Conservation (phyloP, 2,113 vertebrate genomes). For the Paralichthys olivaceus region DNA sequence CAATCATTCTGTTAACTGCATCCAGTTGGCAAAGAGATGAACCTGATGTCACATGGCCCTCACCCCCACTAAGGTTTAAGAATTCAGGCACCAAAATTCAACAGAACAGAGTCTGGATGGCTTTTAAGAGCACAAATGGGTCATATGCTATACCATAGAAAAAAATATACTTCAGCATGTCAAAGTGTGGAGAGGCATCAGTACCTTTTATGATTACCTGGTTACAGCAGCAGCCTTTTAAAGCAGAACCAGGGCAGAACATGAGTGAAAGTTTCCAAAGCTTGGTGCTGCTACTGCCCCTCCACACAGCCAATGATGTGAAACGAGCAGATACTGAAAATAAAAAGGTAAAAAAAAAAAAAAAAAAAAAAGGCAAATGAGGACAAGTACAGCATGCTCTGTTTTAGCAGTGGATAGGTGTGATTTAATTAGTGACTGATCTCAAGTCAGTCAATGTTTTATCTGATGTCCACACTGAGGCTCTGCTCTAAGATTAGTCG, state of each 20-base stretch:
- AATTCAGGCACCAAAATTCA: constrained; percentile 16
- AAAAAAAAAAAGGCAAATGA: constrained; percentile 42
- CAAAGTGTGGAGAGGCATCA: constrained; percentile 17
- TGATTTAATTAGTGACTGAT: constrained; percentile 11
- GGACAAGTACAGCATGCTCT: constrained; percentile 43
- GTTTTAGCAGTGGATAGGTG: constrained; percentile 19
- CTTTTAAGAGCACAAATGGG: constrained; percentile 13
- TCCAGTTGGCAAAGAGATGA: neutral
- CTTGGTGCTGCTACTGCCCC: constrained; percentile 5
- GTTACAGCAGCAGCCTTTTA: constrained; percentile 30
- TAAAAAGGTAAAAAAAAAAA: too few species aligned
- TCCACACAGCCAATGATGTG: constrained; percentile 1
- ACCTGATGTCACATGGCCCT: constrained; percentile 1
- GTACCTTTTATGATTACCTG: neutral
- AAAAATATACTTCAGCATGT: constrained; percentile 5
- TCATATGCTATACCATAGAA: neutral
- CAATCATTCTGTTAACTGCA: constrained; percentile 7
- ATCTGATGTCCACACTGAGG: neutral
- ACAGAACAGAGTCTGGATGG: constrained; percentile 14
- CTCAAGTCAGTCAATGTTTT: constrained; percentile 15
- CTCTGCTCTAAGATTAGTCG: neutral
- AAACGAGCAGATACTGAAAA: constrained; percentile 36
- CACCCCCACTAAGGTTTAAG: constrained; percentile 8
- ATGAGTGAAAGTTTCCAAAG: neutral
- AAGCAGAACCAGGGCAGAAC: constrained; percentile 7